Evolutionary conservation across 2,888 invertebrate species (phyloP).

Genomic region (Orchesellides sinensis): DNA sequence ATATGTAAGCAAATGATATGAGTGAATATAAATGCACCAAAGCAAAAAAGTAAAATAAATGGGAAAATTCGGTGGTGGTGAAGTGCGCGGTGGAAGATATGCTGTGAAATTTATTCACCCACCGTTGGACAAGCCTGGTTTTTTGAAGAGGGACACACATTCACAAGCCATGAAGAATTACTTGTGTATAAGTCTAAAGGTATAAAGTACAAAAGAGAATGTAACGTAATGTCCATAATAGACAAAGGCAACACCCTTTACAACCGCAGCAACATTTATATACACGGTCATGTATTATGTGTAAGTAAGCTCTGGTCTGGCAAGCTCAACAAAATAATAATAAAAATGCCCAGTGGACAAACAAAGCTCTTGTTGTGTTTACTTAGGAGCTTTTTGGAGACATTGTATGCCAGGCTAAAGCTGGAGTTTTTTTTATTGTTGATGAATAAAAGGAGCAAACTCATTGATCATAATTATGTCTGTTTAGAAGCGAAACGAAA

Average conservation of each 20-base stretch:
- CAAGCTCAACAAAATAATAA: neutral
- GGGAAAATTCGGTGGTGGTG: conserved; percentile 30
- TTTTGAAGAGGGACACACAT: conserved; percentile 46
- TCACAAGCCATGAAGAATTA: conserved; percentile 47
- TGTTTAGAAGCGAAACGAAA: conserved; percentile 59
- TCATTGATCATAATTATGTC: conserved; percentile 75
- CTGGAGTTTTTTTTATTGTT: neutral
- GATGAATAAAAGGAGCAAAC: conserved; percentile 62
- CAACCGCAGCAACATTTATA: neutral
- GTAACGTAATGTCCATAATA: neutral
- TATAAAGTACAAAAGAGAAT: neutral
- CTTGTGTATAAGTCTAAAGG: neutral
- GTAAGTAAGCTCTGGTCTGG: too few relatives aligned
- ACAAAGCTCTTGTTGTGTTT: conserved; percentile 17
- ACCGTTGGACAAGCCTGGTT: conserved; percentile 28
- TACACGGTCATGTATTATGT: neutral
- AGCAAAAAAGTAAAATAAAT: conserved; percentile 17
- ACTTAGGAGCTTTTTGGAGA: conserved; percentile 7
- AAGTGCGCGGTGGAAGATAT: conserved; percentile 40
- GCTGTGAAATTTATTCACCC: conserved; percentile 60
- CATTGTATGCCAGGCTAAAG: neutral
- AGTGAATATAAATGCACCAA: neutral
- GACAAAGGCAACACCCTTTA: neutral
- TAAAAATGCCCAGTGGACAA: conserved; percentile 28
- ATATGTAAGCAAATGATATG: neutral